phyloP scores from a whole-genome alignment of 2,888 invertebrate genomes.

The Dichetophora obliterata region DNA sequence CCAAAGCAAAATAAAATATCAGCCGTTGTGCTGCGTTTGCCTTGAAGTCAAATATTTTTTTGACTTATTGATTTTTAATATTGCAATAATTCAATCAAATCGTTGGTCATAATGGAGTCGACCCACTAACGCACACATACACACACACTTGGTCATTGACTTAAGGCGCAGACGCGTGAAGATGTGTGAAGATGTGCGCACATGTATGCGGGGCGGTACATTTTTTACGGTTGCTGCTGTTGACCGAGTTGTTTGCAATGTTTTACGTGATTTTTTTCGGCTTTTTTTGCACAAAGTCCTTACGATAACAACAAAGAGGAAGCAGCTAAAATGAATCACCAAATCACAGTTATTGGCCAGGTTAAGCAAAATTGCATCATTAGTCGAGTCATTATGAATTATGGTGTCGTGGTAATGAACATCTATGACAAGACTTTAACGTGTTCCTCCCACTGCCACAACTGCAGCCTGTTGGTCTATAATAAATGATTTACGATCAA shows the following conservation, averaged over 20 bases:
- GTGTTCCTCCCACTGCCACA: too few species aligned
- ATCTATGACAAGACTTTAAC: too few species aligned
- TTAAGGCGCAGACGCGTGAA: background rate
- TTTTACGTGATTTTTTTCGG: conserved; percentile 23
- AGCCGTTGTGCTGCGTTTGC: conserved; percentile 17
- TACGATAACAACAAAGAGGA: background rate
- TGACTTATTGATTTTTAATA: conserved; percentile 35
- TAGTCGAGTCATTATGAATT: background rate
- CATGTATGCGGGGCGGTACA: background rate
- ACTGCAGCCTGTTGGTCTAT: too few species aligned
- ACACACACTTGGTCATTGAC: background rate
- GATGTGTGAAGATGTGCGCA: background rate
- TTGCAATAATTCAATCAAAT: conserved; percentile 35
- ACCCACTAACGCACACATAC: conserved; percentile 21
- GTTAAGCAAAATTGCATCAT: background rate
- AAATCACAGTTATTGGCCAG: background rate
- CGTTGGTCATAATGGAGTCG: conserved; percentile 10
- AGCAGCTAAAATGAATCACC: background rate
- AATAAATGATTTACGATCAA: too few species aligned
- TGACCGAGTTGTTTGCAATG: background rate
- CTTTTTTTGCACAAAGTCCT: background rate
- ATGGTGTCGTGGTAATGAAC: too few species aligned
- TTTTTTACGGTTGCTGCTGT: background rate
- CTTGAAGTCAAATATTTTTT: conserved; percentile 28
- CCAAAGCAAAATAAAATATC: conserved; percentile 12